Evolutionary conservation across 1,140 invertebrate genomes (phyloP).

Genomic region (Batillaria attramentaria): DNA sequence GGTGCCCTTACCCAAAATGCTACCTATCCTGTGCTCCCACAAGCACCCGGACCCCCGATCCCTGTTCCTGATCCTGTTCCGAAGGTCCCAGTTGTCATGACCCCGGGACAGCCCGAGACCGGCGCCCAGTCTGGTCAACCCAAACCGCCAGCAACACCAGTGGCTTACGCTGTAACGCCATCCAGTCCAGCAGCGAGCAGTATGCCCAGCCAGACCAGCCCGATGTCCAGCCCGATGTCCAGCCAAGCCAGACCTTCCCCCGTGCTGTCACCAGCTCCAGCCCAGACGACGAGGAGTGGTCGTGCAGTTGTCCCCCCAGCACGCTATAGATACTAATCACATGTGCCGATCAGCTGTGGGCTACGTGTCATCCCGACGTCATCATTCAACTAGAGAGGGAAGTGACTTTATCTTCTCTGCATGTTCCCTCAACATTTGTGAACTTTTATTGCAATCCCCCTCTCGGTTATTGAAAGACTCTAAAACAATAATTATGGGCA

Average conservation of each 20-base stretch:
- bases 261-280: too few relatives aligned
- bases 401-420: too few relatives aligned
- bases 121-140: not conserved
- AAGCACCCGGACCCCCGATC: not conserved
- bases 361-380: too few relatives aligned
- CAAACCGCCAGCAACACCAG: not conserved
- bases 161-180: not conserved
- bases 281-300: too few relatives aligned
- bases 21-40: not conserved
- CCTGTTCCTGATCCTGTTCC: not conserved
- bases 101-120: not conserved
- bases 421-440: not conserved
- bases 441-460: not conserved
- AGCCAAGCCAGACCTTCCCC: too few relatives aligned
- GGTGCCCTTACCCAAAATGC: not conserved
- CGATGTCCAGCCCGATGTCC: not conserved
- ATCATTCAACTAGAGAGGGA: too few relatives aligned
- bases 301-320: not conserved
- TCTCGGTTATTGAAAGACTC: not conserved
- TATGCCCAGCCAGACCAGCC: not conserved
- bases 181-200: not conserved
- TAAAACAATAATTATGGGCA: not conserved
- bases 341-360: not conserved
- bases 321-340: not conserved
- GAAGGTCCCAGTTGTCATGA: not conserved